Evolutionary conservation across 2,888 invertebrate genomes (phyloP), one percentile per base, ranked within the genome.

Genomic region (Orthosia gothica): DNA sequence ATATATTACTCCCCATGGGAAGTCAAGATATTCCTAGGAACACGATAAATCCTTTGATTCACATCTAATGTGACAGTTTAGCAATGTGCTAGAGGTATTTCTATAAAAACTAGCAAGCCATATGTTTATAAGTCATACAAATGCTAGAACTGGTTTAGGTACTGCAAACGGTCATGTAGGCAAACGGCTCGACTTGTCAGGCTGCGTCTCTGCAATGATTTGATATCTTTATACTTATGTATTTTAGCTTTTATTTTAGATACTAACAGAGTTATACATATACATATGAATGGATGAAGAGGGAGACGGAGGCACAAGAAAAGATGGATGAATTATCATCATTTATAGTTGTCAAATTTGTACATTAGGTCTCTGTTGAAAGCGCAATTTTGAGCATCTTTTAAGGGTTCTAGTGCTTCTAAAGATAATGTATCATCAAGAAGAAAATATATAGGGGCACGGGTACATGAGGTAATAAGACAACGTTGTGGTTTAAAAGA

Each of bases 1-100:
- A n/a, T n/a, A n/a, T n/a, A 63, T 32, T 40, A 50, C 18, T 18
- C 20, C n/a, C n/a, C n/a, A 50, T 82, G 23, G 32, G 70, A 67
- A 63, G 12, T 26, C 50, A 13, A 4, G 15, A 13, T 23, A 1
- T 9, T 32, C 26, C 13, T 13, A 32, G n/a, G 61, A 32, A 73
- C 7, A 52, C 47, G 58, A 79, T 81, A 83, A 79, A 81, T 79
- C 66, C 7, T 67, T 2, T 4, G 84, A 83, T 81, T 79, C 70
- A 64, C 49, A 83, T 81, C 84, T 73, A 57, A 57, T 69, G 49
- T 69, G 84, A 73, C 73, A 83, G 69, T 67, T 67, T 45, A 67
- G 74, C 26, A 52, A 74, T 57, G 67, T 65, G 49, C 26, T 32
- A 54, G n/a, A 64, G 45, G 49, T 50, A 64, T 80, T 69, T 74